A percentile compares a stretch with the other conserved stretches of the same genome.
phyloP scores from a whole-genome alignment of 2,888 invertebrate genomes.

The Gonocerus acuteangulatus region DNA sequence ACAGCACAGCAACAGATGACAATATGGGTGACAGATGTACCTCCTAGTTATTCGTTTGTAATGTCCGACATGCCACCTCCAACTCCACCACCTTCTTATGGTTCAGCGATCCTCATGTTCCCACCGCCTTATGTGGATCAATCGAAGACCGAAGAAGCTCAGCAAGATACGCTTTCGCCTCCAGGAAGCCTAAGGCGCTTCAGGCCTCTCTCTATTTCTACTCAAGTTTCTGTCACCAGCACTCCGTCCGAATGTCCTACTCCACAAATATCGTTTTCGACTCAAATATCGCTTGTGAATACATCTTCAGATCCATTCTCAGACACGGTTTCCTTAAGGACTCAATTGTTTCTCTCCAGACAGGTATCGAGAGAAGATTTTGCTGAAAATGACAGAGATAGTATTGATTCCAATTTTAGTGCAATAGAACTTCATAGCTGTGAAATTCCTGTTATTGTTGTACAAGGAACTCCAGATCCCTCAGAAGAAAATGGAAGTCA shows the following conservation, averaged over 20 bases:
- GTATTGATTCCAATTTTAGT: too few species aligned
- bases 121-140: slow-evolving; percentile 3
- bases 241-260: not conserved
- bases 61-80: slow-evolving; percentile 24
- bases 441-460: too few species aligned
- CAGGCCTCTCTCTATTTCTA: not conserved
- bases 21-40: slow-evolving; percentile 35
- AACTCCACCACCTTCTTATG: slow-evolving; percentile 32
- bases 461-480: too few species aligned
- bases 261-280: not conserved
- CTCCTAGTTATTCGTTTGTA: slow-evolving; percentile 30
- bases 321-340: not conserved
- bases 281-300: not conserved
- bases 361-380: not conserved
- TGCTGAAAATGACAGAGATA: not conserved
- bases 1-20: too few species aligned
- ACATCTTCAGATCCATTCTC: not conserved
- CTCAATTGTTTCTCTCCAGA: not conserved
- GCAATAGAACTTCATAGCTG: too few species aligned
- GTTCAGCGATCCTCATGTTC: slow-evolving; percentile 31
- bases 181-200: not conserved
- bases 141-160: not conserved
- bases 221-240: not conserved
- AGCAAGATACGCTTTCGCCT: not conserved
- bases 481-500: too few species aligned